A percentile compares a stretch with the other conserved stretches of the same genome.
Evolutionary conservation across 2,888 invertebrate genomes (phyloP).

Genomic region (Euspilapteryx auroguttella): DNA sequence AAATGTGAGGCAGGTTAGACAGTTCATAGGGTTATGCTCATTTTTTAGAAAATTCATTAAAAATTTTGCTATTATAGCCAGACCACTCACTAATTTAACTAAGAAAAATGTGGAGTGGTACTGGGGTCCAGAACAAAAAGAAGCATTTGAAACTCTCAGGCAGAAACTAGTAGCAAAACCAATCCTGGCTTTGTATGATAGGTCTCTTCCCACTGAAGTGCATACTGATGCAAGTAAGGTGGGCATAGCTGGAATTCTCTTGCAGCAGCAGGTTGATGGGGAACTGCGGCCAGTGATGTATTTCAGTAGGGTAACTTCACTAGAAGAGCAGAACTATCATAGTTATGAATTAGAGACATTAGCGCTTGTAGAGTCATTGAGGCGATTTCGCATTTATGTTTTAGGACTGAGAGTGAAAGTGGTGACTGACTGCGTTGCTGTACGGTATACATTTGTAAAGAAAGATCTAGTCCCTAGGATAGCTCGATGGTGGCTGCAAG

Average conservation of each 20-base stretch:
- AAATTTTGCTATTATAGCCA: constrained; percentile 8
- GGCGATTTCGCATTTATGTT: constrained; percentile 15
- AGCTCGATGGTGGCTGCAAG: constrained; percentile 3
- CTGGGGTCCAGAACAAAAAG: constrained; percentile 8
- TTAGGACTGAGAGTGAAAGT: constrained; percentile 8
- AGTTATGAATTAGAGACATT: constrained; percentile 16
- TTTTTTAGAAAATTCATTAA: constrained; percentile 10
- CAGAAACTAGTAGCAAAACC: constrained; percentile 7
- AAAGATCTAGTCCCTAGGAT: constrained; percentile 1
- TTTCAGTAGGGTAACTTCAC: constrained; percentile 13
- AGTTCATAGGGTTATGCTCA: constrained; percentile 9
- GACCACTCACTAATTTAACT: constrained; percentile 9
- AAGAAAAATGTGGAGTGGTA: constrained; percentile 7
- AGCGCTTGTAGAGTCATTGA: constrained; percentile 15
- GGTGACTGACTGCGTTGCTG: constrained; percentile 2
- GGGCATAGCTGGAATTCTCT: constrained; percentile 13
- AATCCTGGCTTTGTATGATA: constrained; percentile 11
- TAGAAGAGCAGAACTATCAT: constrained; percentile 4
- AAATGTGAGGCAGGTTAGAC: constrained; percentile 7
- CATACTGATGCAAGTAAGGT: constrained; percentile 16
- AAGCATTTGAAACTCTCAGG: constrained; percentile 10
- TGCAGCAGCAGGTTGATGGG: constrained; percentile 9
- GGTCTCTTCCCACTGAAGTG: constrained; percentile 8
- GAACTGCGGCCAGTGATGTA: constrained; percentile 11
- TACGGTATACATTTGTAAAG: constrained; percentile 1